Evolutionary conservation across 2,113 vertebrate genomes (phyloP).

Genomic region (rabbit (Oryctolagus cuniculus)): mOryCun1.1 NC_091432.1:110233001-110233500

Average conservation of each 20-base stretch:
- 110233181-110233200: conserved; percentile 76
- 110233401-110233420: conserved; percentile 64
- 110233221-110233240: conserved; percentile 84
- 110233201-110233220: conserved; percentile 85
- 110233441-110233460: conserved; percentile 68
- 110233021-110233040: conserved; percentile 74
- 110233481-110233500: conserved; percentile 64
- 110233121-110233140: conserved; percentile 78
- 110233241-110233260: conserved; percentile 87
- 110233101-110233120: conserved; percentile 83
- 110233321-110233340: conserved; percentile 65
- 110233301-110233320: conserved; percentile 63
- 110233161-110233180: conserved; percentile 72
- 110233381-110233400: conserved; percentile 75
- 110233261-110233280: conserved; percentile 85
- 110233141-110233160: conserved; percentile 76
- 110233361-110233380: conserved; percentile 76
- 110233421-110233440: conserved; percentile 66
- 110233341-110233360: conserved; percentile 81
- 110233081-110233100: conserved; percentile 82
- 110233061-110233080: conserved; percentile 83
- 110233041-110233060: conserved; percentile 82
- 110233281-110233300: conserved; percentile 84
- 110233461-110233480: conserved; percentile 64
- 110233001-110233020: conserved; percentile 77